These are phyloP conservation scores for Otolemur garnettii DNA, from an alignment of 2,113 vertebrate genomes.

Conservation along the genomic window DNA sequence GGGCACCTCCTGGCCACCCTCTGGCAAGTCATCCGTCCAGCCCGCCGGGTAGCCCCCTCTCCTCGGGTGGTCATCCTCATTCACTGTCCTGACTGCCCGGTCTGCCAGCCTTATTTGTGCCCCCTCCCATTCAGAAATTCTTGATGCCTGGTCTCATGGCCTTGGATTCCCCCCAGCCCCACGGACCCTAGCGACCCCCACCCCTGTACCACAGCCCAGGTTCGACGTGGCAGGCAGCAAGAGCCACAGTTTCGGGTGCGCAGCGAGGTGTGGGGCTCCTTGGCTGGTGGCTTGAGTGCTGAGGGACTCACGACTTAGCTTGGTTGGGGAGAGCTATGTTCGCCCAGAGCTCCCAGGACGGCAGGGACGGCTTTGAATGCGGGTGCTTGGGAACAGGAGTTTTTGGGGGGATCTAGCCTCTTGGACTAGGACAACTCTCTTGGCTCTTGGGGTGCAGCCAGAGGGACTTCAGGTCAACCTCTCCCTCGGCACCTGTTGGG, in stretches of 20 bases:
- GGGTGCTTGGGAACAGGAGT: neutral
- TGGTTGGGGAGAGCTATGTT: neutral
- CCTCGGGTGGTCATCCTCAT: neutral
- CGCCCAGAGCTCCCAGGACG: neutral
- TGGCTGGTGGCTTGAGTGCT: neutral
- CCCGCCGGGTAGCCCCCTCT: neutral
- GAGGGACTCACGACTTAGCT: neutral
- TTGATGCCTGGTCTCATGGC: neutral
- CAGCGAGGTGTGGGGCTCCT: neutral
- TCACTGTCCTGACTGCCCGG: neutral
- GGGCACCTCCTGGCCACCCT: neutral
- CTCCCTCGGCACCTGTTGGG: conserved; percentile 66
- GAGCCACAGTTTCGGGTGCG: neutral
- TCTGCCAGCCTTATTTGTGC: neutral
- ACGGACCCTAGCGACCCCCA: neutral
- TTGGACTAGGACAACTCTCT: neutral
- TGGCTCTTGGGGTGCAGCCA: neutral
- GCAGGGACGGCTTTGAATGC: neutral
- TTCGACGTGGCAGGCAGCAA: conserved; percentile 58
- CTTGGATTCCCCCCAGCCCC: neutral
- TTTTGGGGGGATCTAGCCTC: neutral
- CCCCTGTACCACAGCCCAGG: neutral
- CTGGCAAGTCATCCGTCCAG: neutral
- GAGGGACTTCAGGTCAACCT: neutral
- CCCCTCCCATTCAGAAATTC: neutral